A percentile compares a stretch with the other conserved stretches of the same genome.
Conservation (phyloP, 2,797 vertebrate genomes). For the Schizopygopsis pylzovi region DNA sequence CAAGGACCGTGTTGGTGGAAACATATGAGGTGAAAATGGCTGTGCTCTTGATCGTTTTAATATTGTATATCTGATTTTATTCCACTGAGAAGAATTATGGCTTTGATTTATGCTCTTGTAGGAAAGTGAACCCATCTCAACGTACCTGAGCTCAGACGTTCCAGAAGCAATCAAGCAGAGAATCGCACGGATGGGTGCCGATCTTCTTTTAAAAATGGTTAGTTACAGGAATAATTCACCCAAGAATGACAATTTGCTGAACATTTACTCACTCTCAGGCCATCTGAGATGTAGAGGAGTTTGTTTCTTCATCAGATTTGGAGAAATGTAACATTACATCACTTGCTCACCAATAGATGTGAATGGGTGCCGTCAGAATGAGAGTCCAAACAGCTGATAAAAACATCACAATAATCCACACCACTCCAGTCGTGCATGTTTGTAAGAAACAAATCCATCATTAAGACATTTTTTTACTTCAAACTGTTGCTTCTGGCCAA, state of each 20-base stretch:
- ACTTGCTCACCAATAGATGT: not conserved
- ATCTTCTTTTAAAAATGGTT: conserved; percentile 97
- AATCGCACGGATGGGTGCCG: conserved; percentile 90
- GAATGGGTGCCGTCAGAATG: not conserved
- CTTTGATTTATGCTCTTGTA: conserved; percentile 57
- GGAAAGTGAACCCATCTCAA: conserved; percentile 91
- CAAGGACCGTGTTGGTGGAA: conserved; percentile 89
- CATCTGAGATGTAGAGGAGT: not conserved
- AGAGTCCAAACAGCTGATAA: not conserved
- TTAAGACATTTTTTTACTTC: not conserved
- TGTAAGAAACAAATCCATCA: no score
- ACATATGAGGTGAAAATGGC: conserved; percentile 87
- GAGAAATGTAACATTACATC: not conserved
- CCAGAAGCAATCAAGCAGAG: conserved; percentile 82
- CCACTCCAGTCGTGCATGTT: not conserved
- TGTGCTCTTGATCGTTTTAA: not conserved
- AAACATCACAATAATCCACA: not conserved
- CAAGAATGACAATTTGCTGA: not conserved
- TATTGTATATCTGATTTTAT: not conserved
- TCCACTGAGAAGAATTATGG: no score
- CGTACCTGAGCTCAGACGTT: conserved; percentile 80
- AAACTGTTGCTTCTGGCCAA: not conserved
- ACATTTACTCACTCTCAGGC: not conserved
- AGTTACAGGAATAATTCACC: conserved; percentile 48
- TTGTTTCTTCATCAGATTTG: not conserved